Percentiles rank a stretch among this genome's conserved stretches.
Evolutionary conservation across 2,888 invertebrate species (phyloP).

Genomic region (Melinaea marsaeus): DNA sequence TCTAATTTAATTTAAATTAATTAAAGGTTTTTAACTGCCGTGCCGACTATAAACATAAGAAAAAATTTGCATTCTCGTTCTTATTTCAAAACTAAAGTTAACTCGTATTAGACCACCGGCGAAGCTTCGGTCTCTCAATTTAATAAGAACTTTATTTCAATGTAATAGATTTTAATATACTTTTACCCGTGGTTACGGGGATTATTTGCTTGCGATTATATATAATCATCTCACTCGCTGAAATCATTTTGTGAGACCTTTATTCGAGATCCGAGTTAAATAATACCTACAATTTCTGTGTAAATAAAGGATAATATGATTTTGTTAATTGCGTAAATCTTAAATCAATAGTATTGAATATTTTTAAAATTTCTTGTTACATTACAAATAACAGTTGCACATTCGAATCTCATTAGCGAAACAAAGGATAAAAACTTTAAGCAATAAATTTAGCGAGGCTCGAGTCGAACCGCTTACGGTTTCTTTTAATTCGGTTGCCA

Average conservation of each 20-base stretch:
- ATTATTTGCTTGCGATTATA: constrained; percentile 42
- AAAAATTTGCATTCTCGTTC: constrained; percentile 70
- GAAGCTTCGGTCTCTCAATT: constrained; percentile 51
- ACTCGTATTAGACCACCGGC: constrained; percentile 75
- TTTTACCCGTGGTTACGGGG: constrained; percentile 33
- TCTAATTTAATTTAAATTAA: constrained; percentile 25
- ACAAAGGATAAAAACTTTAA: constrained; percentile 69
- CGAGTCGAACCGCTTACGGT: constrained; percentile 75
- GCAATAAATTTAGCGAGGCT: constrained; percentile 76
- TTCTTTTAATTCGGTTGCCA: constrained; percentile 76
- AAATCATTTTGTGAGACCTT: constrained; percentile 44
- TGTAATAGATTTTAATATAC: constrained; percentile 48
- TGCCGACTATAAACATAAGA: constrained; percentile 22
- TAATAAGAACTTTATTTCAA: constrained; percentile 68
- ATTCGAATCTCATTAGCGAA: constrained; percentile 76
- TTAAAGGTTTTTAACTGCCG: constrained; percentile 22
- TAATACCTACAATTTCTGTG: constrained; percentile 12
- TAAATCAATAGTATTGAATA: constrained; percentile 21
- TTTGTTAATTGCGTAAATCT: constrained; percentile 13
- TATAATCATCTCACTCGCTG: constrained; percentile 41
- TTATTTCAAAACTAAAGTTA: constrained; percentile 63
- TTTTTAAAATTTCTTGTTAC: constrained; percentile 55
- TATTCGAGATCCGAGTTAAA: constrained; percentile 20
- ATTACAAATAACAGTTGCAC: constrained; percentile 67
- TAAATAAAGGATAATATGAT: constrained; percentile 7